A percentile compares a stretch with the other conserved stretches of the same genome.
Evolutionary conservation across 2,113 vertebrate species (phyloP).

Genomic region (Oriolus oriolus): DNA sequence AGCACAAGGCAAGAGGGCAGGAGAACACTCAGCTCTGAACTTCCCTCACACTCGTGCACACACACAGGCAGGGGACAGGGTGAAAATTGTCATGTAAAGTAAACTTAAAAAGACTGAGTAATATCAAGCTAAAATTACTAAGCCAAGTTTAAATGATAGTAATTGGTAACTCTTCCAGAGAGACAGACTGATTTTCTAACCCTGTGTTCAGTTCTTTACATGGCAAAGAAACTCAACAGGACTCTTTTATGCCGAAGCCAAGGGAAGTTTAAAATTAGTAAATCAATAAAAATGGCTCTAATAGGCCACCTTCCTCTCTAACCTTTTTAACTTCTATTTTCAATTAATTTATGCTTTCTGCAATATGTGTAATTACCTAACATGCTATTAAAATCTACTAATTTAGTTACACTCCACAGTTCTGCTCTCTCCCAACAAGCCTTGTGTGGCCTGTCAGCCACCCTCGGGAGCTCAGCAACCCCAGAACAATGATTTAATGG

Average conservation of each 20-base stretch:
- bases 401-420: background rate
- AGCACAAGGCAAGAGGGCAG: fast-evolving
- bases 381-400: background rate
- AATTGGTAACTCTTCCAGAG: background rate
- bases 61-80: fast-evolving
- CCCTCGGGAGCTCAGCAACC: background rate
- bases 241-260: background rate
- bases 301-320: background rate
- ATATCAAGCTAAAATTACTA: background rate
- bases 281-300: background rate
- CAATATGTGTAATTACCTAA: background rate
- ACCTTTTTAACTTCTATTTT: background rate
- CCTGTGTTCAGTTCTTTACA: background rate
- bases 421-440: background rate
- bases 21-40: background rate
- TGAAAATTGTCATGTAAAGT: fast-evolving
- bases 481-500: background rate
- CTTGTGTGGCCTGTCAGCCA: background rate
- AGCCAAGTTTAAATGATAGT: background rate
- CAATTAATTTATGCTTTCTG: background rate
- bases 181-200: background rate
- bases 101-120: background rate
- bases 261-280: background rate
- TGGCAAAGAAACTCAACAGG: background rate
- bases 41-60: background rate